Evolutionary conservation across 2,113 vertebrate species (phyloP), one percentile per base, ranked within the genome.

Genomic region (Rafetus swinhoei): DNA sequence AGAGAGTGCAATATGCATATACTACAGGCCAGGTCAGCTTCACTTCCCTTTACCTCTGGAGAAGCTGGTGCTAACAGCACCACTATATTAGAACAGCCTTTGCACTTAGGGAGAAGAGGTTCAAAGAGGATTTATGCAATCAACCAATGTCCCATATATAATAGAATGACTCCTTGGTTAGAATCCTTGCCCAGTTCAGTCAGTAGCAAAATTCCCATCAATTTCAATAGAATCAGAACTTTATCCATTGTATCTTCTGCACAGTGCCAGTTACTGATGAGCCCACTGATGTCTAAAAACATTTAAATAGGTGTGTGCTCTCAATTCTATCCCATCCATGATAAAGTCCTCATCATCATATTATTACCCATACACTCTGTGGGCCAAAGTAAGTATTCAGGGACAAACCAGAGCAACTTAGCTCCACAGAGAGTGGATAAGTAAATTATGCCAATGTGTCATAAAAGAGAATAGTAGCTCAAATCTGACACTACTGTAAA

Each of bases 401-500:
- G 32, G 18, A 72, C 18, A 72, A 16, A n/a, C 32, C 19, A 18
- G 65, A 21, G n/a, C 65, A 35, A 81, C 29, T 79, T 8, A 62
- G 4, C 55, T 91, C 1, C 27, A 83, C 55, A 10, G 16, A 53
- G 81, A 86, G 2, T 3, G 52, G 32, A 53, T 5, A 56, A 85
- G 1, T 84, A 72, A 25, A n/a, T 83, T 83, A 0, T n/a, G 13
- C 1, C 15, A 79, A 65, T 86, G 53, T 74, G 29, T 1, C 0
- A 0, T 29, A 84, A 53, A 2, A 65, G 19, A 12, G 32, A 5
- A 1, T 10, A 50, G 24, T 19, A 74, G 9, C 35, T 89, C 52
- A 83, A 89, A 93, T 90, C 83, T 65, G 62, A 22, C 80, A 87
- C 3, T 3, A n/a, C 1, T 89, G 15, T n/a, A 35, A 92, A 95